Base-by-base conservation (phyloP, 2,888 invertebrate genomes). In the Hydrotaea cyrtoneurina region DNA sequence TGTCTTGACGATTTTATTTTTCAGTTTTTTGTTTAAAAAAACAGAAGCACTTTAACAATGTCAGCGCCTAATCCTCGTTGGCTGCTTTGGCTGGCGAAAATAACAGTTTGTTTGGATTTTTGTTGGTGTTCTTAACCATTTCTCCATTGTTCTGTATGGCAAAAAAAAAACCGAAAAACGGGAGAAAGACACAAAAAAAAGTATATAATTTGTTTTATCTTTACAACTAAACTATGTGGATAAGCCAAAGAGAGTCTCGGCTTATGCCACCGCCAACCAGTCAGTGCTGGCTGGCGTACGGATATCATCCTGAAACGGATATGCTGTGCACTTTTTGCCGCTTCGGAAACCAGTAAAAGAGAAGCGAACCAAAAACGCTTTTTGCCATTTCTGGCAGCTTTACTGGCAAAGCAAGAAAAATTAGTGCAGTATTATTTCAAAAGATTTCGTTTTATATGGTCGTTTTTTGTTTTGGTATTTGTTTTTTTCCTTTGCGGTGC, bases 151-250 rank as follows among this genome's bases (percentile, higher is more conserved):
- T 31, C 8, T 36, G 36, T 36, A 36, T 3, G 3, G 36, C 36
- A 36, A 36, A 36, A 43, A 21, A 50, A 50, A 21, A 69, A 69
- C 26, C 26, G n/a, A 31, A 31, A 1, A 39, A 23, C 43, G 53
- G 15, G 66, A 66, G 66, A 76, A 55, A n/a, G n/a, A n/a, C n/a
- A n/a, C n/a, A n/a, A 76, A 64, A 15, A 19, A 31, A 81, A 74
- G 62, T 62, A 69, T 74, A 80, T 86, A 80, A 84, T 84, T 84
- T 84, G 76, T 85, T 85, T 86, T 86, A 83, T 86, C 84, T 82
- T 76, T 55, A 76, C 66, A 86, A 82, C 73, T 80, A 86, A 84
- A 86, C 80, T 80, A 76, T 72, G 19, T 57, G 74, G 80, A 85
- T 86, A 86, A 86, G 82, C 84, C 84, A 86, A 82, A 69, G 73